Base-by-base conservation (phyloP, 2,888 invertebrate genomes). In the Miltochrista miniata region DNA sequence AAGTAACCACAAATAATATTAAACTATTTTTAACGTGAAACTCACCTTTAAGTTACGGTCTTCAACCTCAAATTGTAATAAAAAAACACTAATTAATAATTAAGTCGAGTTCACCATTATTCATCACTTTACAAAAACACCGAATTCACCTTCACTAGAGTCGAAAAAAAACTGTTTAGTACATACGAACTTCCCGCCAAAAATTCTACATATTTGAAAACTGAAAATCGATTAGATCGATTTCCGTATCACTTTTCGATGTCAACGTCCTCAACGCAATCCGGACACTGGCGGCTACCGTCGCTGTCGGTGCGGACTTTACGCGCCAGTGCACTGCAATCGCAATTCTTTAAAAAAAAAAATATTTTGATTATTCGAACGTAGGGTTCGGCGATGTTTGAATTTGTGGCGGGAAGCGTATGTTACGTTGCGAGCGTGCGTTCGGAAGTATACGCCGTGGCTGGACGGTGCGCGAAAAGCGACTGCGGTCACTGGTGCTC, bases 51-150 rank as follows among this genome's bases (percentile, higher is more conserved):
- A 72, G 71, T 70, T 68, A 70, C 64, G 70, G 64, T 73, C 70
- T 71, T 79, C 74, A 76, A 78, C 70, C 52, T 72, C 72, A 69
- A 74, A 74, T 70, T 74, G 70, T 70, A 54, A 64, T 53, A 54
- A 60, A 75, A 65, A 73, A 76, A 70, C 90, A 90, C 89, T 83
- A 62, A 73, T 76, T 77, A 70, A 70, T 70, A 70, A 74, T 82
- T 85, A 87, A 70, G 83, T 88, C 76, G 79, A 85, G 85, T 90
- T 79, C 90, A 90, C 86, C 90, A 91, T 90, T 76, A 80, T 89
- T 87, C 79, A 69, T 54, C 90, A 90, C 89, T 82, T 56, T n/a
- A 72, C 24, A 79, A 42, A 14, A 79, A 78, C 87, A 89, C 88
- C 79, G 76, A 66, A 74, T 76, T 77, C 87, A 90, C 89, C 84